Conservation (phyloP, 1,140 invertebrate species). For the Eriocheir sinensis region DNA sequence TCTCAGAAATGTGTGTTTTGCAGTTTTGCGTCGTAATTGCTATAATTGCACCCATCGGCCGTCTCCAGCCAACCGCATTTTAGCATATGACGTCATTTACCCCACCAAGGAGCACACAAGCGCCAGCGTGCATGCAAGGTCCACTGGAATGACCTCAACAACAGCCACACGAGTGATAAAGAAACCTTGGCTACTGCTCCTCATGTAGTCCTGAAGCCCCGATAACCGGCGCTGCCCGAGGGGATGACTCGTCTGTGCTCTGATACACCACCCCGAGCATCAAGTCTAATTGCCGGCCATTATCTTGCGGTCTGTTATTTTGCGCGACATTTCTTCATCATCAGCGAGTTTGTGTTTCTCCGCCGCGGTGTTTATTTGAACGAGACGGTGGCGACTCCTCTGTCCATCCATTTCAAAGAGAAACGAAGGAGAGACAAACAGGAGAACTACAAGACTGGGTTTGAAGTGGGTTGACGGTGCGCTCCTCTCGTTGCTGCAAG, state of each 20-base stretch:
- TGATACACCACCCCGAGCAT: slow-evolving; percentile 46
- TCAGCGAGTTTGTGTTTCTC: not conserved
- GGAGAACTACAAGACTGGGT: too few species aligned
- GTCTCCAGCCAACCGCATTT: slow-evolving; percentile 64
- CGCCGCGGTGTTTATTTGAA: not conserved
- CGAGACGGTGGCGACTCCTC: not conserved
- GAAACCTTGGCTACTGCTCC: too few species aligned
- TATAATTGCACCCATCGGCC: slow-evolving; percentile 65
- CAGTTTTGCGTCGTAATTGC: slow-evolving; percentile 65
- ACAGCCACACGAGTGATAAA: too few species aligned
- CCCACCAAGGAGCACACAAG: slow-evolving; percentile 43
- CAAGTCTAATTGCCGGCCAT: slow-evolving; percentile 23
- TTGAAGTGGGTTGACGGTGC: too few species aligned
- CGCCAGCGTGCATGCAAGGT: not conserved
- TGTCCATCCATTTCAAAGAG: too few species aligned
- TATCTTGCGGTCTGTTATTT: slow-evolving; percentile 50
- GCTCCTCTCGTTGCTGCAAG: too few species aligned
- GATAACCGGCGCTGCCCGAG: slow-evolving; percentile 23
- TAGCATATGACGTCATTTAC: slow-evolving; percentile 66
- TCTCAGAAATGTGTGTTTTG: slow-evolving; percentile 68
- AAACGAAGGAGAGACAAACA: too few species aligned
- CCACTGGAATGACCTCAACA: too few species aligned
- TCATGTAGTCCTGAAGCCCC: too few species aligned
- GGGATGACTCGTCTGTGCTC: not conserved
- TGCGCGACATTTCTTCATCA: not conserved